Evolutionary conservation across 2,888 invertebrate genomes (phyloP), one percentile per base, ranked within the genome.

Genomic region (Athrips mouffetella): DNA sequence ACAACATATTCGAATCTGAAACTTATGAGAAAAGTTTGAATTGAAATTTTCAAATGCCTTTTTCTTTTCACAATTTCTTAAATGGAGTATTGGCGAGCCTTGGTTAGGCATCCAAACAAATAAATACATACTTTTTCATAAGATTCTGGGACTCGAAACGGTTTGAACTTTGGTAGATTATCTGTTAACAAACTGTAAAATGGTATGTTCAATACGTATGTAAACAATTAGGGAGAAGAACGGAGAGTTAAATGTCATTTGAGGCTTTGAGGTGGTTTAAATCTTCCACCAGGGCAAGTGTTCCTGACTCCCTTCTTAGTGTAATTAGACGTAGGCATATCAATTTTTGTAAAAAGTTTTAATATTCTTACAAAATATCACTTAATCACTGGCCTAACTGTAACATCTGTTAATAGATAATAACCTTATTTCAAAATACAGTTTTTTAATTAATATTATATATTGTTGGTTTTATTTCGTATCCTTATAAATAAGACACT

Each of bases 401-500:
- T 86, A 84, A 83, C 76, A 76, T 76, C 72, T 84, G 88, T 88
- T 88, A 86, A 88, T 88, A 85, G 88, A 83, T 88, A 88, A 87
- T 87, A 87, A 86, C 88, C 87, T 76, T 79, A 77, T 76, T 85
- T 84, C 81, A 82, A 85, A 87, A 84, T 85, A 87, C 86, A 86
- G 80, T 73, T 86, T 88, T 82, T 74, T 73, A 80, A 72, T 64
- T 68, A 61, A 52, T 49, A 59, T 50, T 51, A 30, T 21, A 31
- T 27, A 4, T 25, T 25, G 0, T 52, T 5, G 11, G 59, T 68
- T 63, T 39, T 62, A 50, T 40, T 56, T 54, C 15, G 15, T 15
- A 3, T 30, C 8, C 8, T 3, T n/a, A n/a, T n/a, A n/a, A n/a
- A n/a, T n/a, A n/a, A n/a, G n/a, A n/a, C n/a, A n/a, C n/a, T n/a